These are phyloP conservation scores for Pao palembangensis DNA, from an alignment of 2,113 vertebrate genomes.

Conservation along the genomic window DNA sequence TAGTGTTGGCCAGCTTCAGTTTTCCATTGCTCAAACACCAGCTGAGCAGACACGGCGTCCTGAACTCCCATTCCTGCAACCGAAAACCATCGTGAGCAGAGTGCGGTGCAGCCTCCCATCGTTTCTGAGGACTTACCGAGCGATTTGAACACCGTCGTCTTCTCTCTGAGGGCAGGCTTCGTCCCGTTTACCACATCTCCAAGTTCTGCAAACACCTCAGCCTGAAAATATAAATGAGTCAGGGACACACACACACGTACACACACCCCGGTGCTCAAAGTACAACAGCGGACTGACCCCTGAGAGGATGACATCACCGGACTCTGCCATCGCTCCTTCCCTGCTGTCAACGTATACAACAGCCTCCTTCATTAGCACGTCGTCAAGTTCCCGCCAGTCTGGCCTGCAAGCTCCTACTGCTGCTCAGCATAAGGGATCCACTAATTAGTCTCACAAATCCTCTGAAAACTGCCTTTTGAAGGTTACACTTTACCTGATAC, in stretches of 20 bases:
- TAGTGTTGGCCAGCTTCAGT: conserved; percentile 40
- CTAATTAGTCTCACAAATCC: not conserved
- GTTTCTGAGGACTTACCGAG: conserved; percentile 77
- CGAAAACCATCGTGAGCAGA: not conserved
- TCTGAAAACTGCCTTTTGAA: not conserved
- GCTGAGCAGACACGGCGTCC: conserved; percentile 87
- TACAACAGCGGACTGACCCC: conserved; percentile 70
- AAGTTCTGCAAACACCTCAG: conserved; percentile 87
- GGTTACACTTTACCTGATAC: conserved; percentile 80
- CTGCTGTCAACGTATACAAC: conserved; percentile 88
- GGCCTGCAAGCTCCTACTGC: conserved; percentile 91
- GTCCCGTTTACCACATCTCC: conserved; percentile 87
- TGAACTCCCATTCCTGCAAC: conserved; percentile 88
- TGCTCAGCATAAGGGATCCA: conserved; percentile 49
- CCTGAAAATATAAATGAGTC: conserved; percentile 68
- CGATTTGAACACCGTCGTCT: conserved; percentile 94
- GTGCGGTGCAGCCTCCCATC: not conserved
- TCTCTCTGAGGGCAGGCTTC: conserved; percentile 81
- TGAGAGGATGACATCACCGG: conserved; percentile 89
- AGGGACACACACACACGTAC: not conserved
- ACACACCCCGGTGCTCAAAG: not conserved
- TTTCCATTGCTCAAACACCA: conserved; percentile 87
- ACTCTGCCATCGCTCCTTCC: conserved; percentile 83
- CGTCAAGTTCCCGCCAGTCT: conserved; percentile 90
- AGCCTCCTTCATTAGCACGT: conserved; percentile 82